Evolutionary conservation across 2,113 vertebrate genomes (phyloP).

Genomic region (Gobio gobio): DNA sequence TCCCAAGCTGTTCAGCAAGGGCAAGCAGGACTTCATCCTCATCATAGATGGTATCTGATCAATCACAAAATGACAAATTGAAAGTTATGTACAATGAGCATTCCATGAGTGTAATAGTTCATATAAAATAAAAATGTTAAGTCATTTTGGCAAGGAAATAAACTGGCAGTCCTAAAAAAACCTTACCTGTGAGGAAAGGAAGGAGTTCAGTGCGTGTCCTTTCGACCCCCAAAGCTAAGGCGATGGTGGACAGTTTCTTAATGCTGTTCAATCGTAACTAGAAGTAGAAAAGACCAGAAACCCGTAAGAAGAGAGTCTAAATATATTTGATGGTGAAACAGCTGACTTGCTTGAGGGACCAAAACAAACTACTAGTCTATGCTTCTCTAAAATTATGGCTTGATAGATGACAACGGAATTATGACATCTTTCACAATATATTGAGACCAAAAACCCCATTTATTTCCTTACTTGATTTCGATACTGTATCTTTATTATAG

Average conservation of each 20-base stretch:
- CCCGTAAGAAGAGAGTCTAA: background rate
- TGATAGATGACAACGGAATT: background rate
- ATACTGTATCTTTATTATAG: background rate
- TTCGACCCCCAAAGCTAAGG: constrained; percentile 88
- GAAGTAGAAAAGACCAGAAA: background rate
- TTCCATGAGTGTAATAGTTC: background rate
- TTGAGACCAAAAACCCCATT: background rate
- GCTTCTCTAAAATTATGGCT: background rate
- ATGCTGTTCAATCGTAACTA: constrained; percentile 91
- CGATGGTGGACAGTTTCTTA: constrained; percentile 91
- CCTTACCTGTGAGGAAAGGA: constrained; percentile 88
- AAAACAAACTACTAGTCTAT: background rate
- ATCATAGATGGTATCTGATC: constrained; percentile 89
- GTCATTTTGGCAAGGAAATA: background rate
- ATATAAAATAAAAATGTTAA: background rate
- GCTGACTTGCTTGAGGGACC: background rate
- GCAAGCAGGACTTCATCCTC: constrained; percentile 91
- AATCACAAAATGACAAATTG: background rate
- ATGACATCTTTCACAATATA: background rate
- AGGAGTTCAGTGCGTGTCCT: constrained; percentile 89
- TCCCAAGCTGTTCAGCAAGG: constrained; percentile 89
- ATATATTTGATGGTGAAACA: background rate
- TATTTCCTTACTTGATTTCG: background rate
- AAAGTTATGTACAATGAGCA: background rate
- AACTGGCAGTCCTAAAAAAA: background rate